Evolutionary conservation across 2,113 vertebrate genomes (phyloP), one percentile per base, ranked within the genome.

Genomic region (Tragelaphus strepsiceros): DNA sequence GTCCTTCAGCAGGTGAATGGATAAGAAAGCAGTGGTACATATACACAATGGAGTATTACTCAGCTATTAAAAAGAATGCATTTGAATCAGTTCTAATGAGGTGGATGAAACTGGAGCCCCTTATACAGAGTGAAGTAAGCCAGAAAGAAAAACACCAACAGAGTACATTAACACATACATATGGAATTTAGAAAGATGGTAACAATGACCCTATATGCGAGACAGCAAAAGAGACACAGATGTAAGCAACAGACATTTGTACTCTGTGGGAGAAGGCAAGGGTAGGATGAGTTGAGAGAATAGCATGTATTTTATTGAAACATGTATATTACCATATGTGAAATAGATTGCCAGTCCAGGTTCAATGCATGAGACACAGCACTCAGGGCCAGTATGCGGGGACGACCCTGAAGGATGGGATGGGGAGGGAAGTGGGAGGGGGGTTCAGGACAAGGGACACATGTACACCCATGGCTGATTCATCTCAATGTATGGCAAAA

Each of bases 341-440:
- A 71, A 71, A 71, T 17, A 21, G 9, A 35, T 35, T n/a, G 0
- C n/a, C n/a, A 39, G 17, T 71, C 64, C 17, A 71, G 19, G 10
- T 71, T 71, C 5, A 1, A 39, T 22, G 5, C n/a, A 71, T 35
- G 64, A 35, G 39, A 39, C 64, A 71, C 19, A 19, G n/a, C n/a
- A 39, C 19, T 71, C 19, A 39, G 67, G 67, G 19, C 19, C 0
- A 0, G 67, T 71, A n/a, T 1, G 0, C 19, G 12, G 67, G n/a
- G 19, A 71, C 0, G 10, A 39, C 5, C 1, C 9, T 22, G 17
- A 71, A 19, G n/a, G 10, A 71, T 39, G n/a, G 19, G 9, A 39
- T 71, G 67, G 5, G 67, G 67, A 22, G 10, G n/a, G 19, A 71
- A 1, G 19, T 39, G n/a, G 67, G n/a, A 13, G 5, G 10, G n/a